These are phyloP conservation scores for Dynastes tityus DNA, from an alignment of 2,888 invertebrate genomes.

Conservation along the genomic window DNA sequence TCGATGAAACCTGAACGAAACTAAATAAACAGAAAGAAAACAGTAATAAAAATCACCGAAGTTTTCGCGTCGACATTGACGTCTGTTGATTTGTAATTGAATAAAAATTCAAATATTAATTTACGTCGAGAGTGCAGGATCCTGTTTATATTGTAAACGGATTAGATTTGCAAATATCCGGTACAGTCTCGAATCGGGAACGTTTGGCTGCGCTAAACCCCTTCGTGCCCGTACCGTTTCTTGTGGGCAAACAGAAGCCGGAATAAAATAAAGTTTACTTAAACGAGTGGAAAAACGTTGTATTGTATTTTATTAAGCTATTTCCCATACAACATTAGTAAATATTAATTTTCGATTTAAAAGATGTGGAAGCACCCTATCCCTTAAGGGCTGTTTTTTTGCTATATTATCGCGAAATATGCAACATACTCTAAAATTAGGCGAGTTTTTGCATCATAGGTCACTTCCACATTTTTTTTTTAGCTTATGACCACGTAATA, in stretches of 20 bases:
- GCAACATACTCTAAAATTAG: too few species aligned
- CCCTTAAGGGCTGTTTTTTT: too few species aligned
- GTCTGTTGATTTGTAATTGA: constrained; percentile 58
- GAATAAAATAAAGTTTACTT: constrained; percentile 58
- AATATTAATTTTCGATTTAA: constrained; percentile 48
- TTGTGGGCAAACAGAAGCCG: constrained; percentile 57
- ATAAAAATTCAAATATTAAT: constrained; percentile 65
- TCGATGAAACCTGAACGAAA: neutral
- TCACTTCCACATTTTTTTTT: neutral
- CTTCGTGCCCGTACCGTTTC: neutral
- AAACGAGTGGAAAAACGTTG: constrained; percentile 55
- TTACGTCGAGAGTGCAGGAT: constrained; percentile 61
- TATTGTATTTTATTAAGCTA: constrained; percentile 45
- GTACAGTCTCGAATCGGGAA: constrained; percentile 49
- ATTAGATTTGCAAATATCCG: constrained; percentile 63
- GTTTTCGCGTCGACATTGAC: constrained; percentile 4
- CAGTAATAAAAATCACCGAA: constrained; percentile 3
- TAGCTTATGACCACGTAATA: neutral
- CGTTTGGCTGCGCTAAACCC: neutral
- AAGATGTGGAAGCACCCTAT: neutral
- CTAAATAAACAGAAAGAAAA: neutral
- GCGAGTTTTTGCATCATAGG: too few species aligned
- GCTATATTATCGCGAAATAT: too few species aligned
- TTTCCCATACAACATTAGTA: constrained; percentile 22
- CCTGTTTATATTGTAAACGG: constrained; percentile 64